Percentiles rank a stretch among this genome's conserved stretches.
phyloP scores from a whole-genome alignment of 1,140 invertebrate genomes.

The Drosophila tropicalis region DNA sequence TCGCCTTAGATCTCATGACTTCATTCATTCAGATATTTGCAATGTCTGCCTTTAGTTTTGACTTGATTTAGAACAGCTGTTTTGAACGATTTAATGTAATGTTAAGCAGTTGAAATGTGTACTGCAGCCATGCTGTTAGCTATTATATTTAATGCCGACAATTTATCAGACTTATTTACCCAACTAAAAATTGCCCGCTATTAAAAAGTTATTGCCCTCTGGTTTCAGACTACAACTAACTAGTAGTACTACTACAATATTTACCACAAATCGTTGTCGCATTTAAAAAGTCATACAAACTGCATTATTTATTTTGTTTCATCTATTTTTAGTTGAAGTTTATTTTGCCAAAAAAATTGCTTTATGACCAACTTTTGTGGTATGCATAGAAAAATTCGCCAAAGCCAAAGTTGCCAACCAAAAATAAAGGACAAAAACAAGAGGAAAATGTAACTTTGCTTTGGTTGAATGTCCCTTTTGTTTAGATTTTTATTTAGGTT shows the following conservation, averaged over 20 bases:
- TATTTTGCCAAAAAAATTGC: slow-evolving; percentile 30
- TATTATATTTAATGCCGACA: slow-evolving; percentile 10
- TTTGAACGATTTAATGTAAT: neutral
- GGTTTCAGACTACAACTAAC: no score
- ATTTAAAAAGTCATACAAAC: slow-evolving; percentile 36
- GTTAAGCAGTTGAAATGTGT: neutral
- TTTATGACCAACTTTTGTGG: slow-evolving; percentile 49
- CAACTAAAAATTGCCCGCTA: slow-evolving; percentile 63
- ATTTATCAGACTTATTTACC: slow-evolving; percentile 50
- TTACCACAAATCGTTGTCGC: slow-evolving; percentile 59
- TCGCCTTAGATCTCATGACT: no score
- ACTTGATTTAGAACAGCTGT: no score
- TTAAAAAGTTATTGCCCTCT: slow-evolving; percentile 75
- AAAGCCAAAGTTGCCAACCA: slow-evolving; percentile 52
- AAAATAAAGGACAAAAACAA: neutral
- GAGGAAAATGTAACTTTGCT: slow-evolving; percentile 23
- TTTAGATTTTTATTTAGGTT: slow-evolving; percentile 46
- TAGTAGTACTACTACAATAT: slow-evolving; percentile 5
- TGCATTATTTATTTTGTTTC: slow-evolving; percentile 41
- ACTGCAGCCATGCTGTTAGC: neutral
- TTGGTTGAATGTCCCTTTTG: slow-evolving; percentile 31
- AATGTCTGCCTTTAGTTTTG: no score
- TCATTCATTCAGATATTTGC: no score
- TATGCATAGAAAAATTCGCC: slow-evolving; percentile 60
- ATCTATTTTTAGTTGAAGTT: slow-evolving; percentile 62